phyloP scores from a whole-genome alignment of 2,797 vertebrate genomes.

The Onychomys leucogaster region DNA sequence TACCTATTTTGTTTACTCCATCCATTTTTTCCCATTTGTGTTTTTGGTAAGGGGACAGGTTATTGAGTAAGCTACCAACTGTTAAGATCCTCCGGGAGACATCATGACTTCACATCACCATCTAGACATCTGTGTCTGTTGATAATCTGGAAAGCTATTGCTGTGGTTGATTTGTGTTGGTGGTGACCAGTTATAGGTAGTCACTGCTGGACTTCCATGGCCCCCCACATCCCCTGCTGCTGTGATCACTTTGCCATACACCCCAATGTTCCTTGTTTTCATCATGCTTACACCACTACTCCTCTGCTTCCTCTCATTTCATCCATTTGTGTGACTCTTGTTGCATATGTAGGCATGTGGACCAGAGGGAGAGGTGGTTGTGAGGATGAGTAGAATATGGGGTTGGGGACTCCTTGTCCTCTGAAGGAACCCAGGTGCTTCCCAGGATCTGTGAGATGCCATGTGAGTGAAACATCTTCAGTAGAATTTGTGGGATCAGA shows the following conservation, averaged over 20 bases:
- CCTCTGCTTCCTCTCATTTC: background rate
- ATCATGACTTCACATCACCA: background rate
- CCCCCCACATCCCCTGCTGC: background rate
- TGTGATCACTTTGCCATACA: background rate
- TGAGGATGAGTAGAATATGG: background rate
- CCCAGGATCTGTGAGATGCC: background rate
- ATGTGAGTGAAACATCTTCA: background rate
- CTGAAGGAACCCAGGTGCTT: background rate
- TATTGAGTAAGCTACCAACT: background rate
- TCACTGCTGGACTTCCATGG: background rate
- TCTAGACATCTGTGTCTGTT: conserved; percentile 1
- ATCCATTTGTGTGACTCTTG: background rate
- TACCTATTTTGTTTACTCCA: background rate
- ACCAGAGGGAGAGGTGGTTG: background rate
- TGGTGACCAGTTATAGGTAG: background rate
- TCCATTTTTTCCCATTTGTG: background rate
- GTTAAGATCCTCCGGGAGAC: background rate
- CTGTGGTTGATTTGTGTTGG: background rate
- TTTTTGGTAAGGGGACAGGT: background rate
- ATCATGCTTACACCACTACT: background rate
- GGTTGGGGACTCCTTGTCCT: background rate
- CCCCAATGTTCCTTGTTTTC: background rate
- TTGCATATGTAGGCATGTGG: background rate
- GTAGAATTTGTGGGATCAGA: background rate
- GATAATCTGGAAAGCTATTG: background rate